These are phyloP conservation scores for Dyspetes luteomarginatus DNA, from an alignment of 2,888 invertebrate species.

Conservation along the genomic window DNA sequence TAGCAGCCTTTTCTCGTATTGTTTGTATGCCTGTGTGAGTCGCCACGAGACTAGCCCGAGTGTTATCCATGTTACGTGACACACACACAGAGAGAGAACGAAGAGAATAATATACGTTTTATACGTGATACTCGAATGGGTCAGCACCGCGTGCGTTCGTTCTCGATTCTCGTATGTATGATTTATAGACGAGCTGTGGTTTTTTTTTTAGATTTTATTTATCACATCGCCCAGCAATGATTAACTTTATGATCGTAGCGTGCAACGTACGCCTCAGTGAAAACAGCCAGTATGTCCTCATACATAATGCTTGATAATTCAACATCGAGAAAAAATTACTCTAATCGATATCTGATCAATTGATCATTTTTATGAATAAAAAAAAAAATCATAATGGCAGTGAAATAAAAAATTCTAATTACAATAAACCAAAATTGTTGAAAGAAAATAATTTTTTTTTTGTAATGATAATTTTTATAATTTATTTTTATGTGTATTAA, in stretches of 20 bases:
- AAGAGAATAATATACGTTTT: slow-evolving; percentile 35
- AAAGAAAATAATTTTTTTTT: no score
- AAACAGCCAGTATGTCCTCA: not conserved
- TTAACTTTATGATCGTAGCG: slow-evolving; percentile 61
- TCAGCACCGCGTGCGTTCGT: slow-evolving; percentile 19
- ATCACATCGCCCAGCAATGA: slow-evolving; percentile 35
- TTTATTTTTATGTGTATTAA: no score
- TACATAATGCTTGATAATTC: not conserved
- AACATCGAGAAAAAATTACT: not conserved
- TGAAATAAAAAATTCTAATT: no score
- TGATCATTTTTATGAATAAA: no score
- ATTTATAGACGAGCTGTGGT: slow-evolving; percentile 45
- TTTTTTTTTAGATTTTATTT: slow-evolving; percentile 43
- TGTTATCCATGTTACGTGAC: slow-evolving; percentile 51
- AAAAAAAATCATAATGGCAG: no score
- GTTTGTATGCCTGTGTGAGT: not conserved
- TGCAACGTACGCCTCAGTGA: not conserved
- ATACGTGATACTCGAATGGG: slow-evolving; percentile 34
- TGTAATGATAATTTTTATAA: no score
- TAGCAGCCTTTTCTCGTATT: slow-evolving; percentile 43
- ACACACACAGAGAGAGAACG: slow-evolving; percentile 38
- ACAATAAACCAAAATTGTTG: no score
- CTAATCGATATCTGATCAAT: no score
- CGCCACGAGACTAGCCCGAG: not conserved
- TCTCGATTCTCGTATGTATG: slow-evolving; percentile 44